These are phyloP conservation scores for Epicauta chinensis DNA, from an alignment of 1,140 invertebrate species.

Conservation along the genomic window DNA sequence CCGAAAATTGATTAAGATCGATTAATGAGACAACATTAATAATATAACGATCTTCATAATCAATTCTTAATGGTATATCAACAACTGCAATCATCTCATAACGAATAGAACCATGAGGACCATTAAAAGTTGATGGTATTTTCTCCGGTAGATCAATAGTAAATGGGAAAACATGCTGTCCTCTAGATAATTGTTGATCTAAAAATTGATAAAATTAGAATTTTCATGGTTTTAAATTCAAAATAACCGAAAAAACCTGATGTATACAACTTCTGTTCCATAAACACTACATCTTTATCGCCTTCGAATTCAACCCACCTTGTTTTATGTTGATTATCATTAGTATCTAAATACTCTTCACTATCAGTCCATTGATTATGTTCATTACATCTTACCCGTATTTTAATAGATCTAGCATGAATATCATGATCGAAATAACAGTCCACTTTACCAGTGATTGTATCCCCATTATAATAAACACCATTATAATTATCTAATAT, in stretches of 20 bases:
- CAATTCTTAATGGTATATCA: slow-evolving; percentile 28
- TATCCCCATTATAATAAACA: slow-evolving; percentile 3
- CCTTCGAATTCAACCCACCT: slow-evolving; percentile 5
- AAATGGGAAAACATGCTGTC: slow-evolving; percentile 30
- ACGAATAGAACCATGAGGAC: slow-evolving; percentile 20
- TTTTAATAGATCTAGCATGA: slow-evolving; percentile 3
- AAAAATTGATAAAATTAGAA: slow-evolving; percentile 21
- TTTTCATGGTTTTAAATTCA: neutral
- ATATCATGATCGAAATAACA: slow-evolving; percentile 12
- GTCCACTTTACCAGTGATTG: slow-evolving; percentile 2
- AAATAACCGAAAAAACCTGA: neutral
- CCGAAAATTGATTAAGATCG: slow-evolving; percentile 23
- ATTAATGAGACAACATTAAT: slow-evolving; percentile 22
- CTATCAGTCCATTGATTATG: slow-evolving; percentile 11
- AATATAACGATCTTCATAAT: slow-evolving; percentile 27
- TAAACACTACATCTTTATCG: slow-evolving; percentile 6
- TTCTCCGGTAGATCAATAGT: slow-evolving; percentile 21
- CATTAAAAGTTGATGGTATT: slow-evolving; percentile 24
- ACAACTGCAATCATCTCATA: slow-evolving; percentile 25
- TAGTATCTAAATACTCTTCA: slow-evolving; percentile 5
- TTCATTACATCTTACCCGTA: slow-evolving; percentile 8
- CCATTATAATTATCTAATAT: slow-evolving; percentile 8
- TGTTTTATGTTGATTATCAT: slow-evolving; percentile 4
- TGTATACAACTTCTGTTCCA: slow-evolving; percentile 12
- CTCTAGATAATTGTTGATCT: slow-evolving; percentile 14